phyloP scores from a whole-genome alignment of 2,113 vertebrate genomes.

The Pelusios castaneus region DNA sequence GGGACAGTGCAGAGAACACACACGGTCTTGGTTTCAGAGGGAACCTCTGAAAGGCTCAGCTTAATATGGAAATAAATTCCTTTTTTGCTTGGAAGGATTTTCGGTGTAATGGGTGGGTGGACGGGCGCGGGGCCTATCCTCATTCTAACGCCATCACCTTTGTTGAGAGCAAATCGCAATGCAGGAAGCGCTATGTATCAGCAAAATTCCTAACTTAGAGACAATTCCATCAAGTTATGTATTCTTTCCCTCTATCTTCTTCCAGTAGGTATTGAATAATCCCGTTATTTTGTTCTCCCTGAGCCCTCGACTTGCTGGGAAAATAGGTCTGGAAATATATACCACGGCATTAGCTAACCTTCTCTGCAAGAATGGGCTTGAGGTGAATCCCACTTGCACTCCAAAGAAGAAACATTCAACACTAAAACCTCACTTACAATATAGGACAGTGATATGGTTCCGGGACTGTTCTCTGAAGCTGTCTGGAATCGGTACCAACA shows the following conservation, averaged over 20 bases:
- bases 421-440: not conserved
- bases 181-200: not conserved
- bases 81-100: not conserved
- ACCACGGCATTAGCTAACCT: not conserved
- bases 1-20: not conserved
- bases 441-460: not conserved
- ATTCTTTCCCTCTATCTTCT: not conserved
- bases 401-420: not conserved
- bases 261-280: not conserved
- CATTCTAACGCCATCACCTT: not conserved
- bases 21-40: not conserved
- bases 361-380: not conserved
- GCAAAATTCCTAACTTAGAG: not conserved
- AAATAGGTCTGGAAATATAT: not conserved
- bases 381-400: not conserved
- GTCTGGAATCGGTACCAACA: not conserved
- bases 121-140: not conserved
- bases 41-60: not conserved
- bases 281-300: not conserved
- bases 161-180: not conserved
- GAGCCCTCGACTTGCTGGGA: not conserved
- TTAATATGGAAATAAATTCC: not conserved
- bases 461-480: not conserved
- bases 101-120: fast-evolving
- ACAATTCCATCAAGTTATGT: not conserved